These are phyloP conservation scores for Phytoseiulus persimilis DNA, from an alignment of 2,888 invertebrate species.

Conservation along the genomic window DNA sequence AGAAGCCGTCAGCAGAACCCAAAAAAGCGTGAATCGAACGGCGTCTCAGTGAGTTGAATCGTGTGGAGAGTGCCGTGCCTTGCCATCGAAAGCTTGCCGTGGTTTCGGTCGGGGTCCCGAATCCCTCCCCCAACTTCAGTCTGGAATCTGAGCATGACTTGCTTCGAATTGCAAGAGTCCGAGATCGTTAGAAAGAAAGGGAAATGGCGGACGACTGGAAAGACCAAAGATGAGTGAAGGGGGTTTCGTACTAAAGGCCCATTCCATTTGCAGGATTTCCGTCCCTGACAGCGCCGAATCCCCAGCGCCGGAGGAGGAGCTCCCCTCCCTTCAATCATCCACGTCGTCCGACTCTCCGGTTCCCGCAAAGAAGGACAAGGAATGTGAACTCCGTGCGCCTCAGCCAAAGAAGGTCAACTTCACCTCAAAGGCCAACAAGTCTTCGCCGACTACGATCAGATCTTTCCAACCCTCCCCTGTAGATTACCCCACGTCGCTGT, in stretches of 20 bases:
- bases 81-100: too few species aligned
- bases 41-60: not conserved
- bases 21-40: not conserved
- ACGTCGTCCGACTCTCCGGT: conserved; percentile 29
- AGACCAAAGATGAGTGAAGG: too few species aligned
- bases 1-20: not conserved
- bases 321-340: conserved; percentile 24
- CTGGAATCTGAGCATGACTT: too few species aligned
- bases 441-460: not conserved
- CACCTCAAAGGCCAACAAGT: conserved; percentile 12
- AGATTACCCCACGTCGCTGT: conserved; percentile 25
- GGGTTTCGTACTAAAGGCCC: not conserved
- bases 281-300: conserved; percentile 20
- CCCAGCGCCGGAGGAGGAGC: conserved; percentile 38
- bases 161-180: too few species aligned
- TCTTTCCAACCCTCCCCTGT: conserved; percentile 26
- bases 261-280: not conserved
- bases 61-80: not conserved
- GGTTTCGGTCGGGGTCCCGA: too few species aligned
- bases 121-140: too few species aligned
- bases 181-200: too few species aligned
- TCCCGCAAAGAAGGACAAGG: conserved; percentile 37
- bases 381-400: conserved; percentile 13
- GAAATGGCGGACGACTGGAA: too few species aligned
- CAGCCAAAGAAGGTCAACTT: conserved; percentile 6